phyloP scores from a whole-genome alignment of 2,113 vertebrate species.

The Gnathonemus longibarbis region DNA sequence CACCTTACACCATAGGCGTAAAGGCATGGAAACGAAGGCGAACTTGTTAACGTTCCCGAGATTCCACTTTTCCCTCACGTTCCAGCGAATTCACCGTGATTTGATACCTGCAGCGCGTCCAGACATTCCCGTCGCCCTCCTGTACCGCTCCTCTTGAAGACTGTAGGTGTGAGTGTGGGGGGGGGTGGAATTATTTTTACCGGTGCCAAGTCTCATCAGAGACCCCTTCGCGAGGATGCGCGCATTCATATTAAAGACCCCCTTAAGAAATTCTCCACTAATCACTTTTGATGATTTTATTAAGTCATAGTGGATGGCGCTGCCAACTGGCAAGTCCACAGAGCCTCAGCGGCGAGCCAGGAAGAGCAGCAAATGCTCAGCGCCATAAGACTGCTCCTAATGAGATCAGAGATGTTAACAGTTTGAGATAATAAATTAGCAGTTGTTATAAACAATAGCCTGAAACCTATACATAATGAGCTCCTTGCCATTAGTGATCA shows the following conservation, averaged over 20 bases:
- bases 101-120: not conserved
- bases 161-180: not conserved
- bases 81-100: too few relatives aligned
- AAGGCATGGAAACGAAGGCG: not conserved
- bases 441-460: slow-evolving; percentile 58
- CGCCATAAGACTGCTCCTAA: slow-evolving; percentile 43
- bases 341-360: slow-evolving; percentile 49
- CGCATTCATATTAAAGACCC: slow-evolving; percentile 49
- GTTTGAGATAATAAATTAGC: slow-evolving; percentile 65
- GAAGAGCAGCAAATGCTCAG: slow-evolving; percentile 51
- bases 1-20: not conserved
- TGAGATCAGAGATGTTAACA: slow-evolving; percentile 56
- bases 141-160: not conserved
- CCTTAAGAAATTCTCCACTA: slow-evolving; percentile 60
- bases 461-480: slow-evolving; percentile 64
- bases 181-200: slow-evolving; percentile 18
- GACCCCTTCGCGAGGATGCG: slow-evolving; percentile 38
- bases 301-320: slow-evolving; percentile 57
- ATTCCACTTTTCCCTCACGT: not conserved
- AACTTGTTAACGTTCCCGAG: not conserved
- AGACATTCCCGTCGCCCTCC: not conserved
- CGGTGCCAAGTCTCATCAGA: slow-evolving; percentile 9
- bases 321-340: slow-evolving; percentile 60
- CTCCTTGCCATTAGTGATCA: slow-evolving; percentile 59
- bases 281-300: slow-evolving; percentile 76